phyloP scores from a whole-genome alignment of 2,888 invertebrate species.

The Macropis europaea region DNA sequence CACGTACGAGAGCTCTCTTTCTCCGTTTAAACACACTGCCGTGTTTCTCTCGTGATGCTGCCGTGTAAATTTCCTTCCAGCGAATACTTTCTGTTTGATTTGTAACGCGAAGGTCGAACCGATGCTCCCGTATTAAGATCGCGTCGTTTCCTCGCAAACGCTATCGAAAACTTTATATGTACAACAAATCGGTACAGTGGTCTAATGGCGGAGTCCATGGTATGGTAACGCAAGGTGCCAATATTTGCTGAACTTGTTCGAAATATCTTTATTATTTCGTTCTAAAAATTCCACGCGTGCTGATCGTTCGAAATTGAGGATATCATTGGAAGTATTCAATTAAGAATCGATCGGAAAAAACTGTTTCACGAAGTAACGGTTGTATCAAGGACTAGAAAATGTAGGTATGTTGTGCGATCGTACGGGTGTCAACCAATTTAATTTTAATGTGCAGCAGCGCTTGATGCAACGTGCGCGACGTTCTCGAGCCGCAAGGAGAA shows the following conservation, averaged over 20 bases:
- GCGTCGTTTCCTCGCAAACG: neutral
- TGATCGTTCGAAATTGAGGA: no score
- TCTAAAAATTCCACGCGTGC: no score
- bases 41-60: neutral
- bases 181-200: no score
- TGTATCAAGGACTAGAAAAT: conserved; percentile 4
- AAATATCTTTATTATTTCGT: no score
- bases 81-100: conserved; percentile 10
- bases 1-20: conserved; percentile 32
- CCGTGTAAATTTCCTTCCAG: neutral
- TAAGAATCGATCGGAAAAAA: no score
- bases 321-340: no score
- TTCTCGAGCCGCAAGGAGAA: conserved; percentile 29
- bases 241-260: no score
- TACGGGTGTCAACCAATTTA: conserved; percentile 44
- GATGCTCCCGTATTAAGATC: neutral
- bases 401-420: conserved; percentile 33
- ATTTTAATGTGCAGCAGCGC: conserved; percentile 55
- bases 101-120: neutral
- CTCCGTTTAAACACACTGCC: conserved; percentile 31
- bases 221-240: no score
- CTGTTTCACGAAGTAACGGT: neutral
- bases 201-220: no score
- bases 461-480: conserved; percentile 52
- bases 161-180: neutral